phyloP scores from a whole-genome alignment of 1,140 invertebrate species.

The Philotrypesis tridentata region DNA sequence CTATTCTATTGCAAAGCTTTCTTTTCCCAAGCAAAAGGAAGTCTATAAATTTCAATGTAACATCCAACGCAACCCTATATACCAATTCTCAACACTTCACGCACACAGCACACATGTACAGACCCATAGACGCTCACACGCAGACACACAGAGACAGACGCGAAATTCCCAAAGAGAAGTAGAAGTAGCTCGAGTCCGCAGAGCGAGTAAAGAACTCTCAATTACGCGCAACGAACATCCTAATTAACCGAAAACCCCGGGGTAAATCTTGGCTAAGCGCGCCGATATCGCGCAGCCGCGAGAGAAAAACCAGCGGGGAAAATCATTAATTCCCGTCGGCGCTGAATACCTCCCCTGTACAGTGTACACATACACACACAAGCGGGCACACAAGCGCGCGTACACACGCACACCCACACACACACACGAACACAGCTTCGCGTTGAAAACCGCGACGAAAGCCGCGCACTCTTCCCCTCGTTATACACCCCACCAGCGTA shows the following conservation, averaged over 20 bases:
- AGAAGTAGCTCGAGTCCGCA: not conserved
- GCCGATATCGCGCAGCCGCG: slow-evolving; percentile 17
- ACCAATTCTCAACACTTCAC: too few relatives aligned
- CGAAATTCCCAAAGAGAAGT: too few relatives aligned
- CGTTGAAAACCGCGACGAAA: not conserved
- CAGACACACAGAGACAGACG: too few relatives aligned
- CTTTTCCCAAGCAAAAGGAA: too few relatives aligned
- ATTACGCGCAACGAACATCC: slow-evolving; percentile 7
- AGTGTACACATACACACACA: not conserved
- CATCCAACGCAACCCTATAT: too few relatives aligned
- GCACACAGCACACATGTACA: too few relatives aligned
- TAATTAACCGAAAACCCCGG: slow-evolving; percentile 42
- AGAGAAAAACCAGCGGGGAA: slow-evolving; percentile 22
- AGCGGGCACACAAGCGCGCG: not conserved
- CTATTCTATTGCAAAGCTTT: too few relatives aligned
- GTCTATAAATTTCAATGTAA: too few relatives aligned
- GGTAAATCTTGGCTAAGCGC: slow-evolving; percentile 30
- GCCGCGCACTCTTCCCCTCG: not conserved
- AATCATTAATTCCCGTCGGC: slow-evolving; percentile 47
- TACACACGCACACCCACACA: not conserved
- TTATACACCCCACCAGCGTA: not conserved
- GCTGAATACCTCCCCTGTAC: not conserved
- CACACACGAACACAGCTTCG: not conserved
- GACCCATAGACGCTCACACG: too few relatives aligned
- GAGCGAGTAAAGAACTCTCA: slow-evolving; percentile 25